phyloP scores from a whole-genome alignment of 2,797 vertebrate genomes.

The Neosilurus mollespiculum region DNA sequence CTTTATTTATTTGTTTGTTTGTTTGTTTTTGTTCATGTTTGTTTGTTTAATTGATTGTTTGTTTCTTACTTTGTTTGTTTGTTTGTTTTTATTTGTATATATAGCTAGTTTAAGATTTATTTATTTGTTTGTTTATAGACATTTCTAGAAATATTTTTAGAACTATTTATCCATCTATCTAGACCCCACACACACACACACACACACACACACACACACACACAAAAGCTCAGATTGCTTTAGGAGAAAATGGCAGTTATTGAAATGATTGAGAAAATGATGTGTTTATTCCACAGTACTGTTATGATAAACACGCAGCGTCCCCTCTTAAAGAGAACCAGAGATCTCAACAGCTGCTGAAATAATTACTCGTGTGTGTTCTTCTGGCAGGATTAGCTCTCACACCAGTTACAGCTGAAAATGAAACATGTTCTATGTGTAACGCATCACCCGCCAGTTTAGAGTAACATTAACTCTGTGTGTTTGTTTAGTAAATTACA shows the following conservation, averaged over 20 bases:
- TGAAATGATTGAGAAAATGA: not conserved
- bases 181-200: too few relatives aligned
- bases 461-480: not conserved
- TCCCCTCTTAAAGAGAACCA: not conserved
- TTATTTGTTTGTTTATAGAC: too few relatives aligned
- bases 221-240: not conserved
- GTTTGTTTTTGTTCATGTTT: too few relatives aligned
- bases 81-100: too few relatives aligned
- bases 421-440: not conserved
- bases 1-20: too few relatives aligned
- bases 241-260: not conserved
- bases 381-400: not conserved
- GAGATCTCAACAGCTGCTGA: not conserved
- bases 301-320: not conserved
- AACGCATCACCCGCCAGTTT: not conserved
- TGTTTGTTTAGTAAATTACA: too few relatives aligned
- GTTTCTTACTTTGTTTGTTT: too few relatives aligned
- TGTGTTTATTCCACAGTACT: not conserved
- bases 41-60: too few relatives aligned
- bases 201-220: too few relatives aligned
- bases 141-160: too few relatives aligned
- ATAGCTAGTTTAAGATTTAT: too few relatives aligned
- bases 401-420: not conserved
- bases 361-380: slow-evolving; percentile 6
- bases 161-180: too few relatives aligned